Evolutionary conservation across 2,888 invertebrate species (phyloP).

Genomic region (Mythimna loreyi): DNA sequence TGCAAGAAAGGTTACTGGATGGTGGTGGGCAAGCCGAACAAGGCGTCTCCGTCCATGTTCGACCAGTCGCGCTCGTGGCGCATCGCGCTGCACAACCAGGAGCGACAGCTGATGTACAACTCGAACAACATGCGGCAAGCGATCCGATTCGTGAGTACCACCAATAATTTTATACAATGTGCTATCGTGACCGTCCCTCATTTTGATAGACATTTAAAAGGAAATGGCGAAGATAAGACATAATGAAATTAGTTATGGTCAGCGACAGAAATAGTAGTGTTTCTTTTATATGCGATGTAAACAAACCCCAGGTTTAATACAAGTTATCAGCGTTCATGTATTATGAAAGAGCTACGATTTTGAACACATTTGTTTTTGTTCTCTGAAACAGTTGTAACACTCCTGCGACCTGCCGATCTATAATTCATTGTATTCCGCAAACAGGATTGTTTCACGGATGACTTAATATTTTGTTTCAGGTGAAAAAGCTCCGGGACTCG

Average conservation of each 20-base stretch:
- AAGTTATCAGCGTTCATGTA: too few relatives aligned
- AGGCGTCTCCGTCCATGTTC: slow-evolving; percentile 54
- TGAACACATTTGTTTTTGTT: too few relatives aligned
- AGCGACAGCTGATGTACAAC: slow-evolving; percentile 83
- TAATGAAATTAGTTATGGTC: too few relatives aligned
- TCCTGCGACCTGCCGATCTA: too few relatives aligned
- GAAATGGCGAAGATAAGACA: not conserved
- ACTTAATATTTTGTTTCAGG: slow-evolving; percentile 65
- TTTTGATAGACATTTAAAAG: not conserved
- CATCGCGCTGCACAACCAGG: slow-evolving; percentile 89
- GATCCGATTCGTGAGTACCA: slow-evolving; percentile 80
- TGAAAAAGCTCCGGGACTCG: slow-evolving; percentile 89
- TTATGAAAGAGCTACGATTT: too few relatives aligned
- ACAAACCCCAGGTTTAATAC: not conserved
- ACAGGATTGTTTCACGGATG: too few relatives aligned
- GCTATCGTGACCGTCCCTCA: not conserved
- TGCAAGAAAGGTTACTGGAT: slow-evolving; percentile 82
- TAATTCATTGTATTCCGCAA: too few relatives aligned
- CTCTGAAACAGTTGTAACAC: too few relatives aligned
- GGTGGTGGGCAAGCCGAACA: slow-evolving; percentile 83
- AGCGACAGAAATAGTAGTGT: not conserved
- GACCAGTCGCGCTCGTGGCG: slow-evolving; percentile 86
- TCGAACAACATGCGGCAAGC: slow-evolving; percentile 80
- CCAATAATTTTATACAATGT: too few relatives aligned
- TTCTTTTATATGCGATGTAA: not conserved